Percentiles rank a stretch among this genome's conserved stretches.
Evolutionary conservation across 2,888 invertebrate species (phyloP).

Genomic region (Phyllotreta striolata): DNA sequence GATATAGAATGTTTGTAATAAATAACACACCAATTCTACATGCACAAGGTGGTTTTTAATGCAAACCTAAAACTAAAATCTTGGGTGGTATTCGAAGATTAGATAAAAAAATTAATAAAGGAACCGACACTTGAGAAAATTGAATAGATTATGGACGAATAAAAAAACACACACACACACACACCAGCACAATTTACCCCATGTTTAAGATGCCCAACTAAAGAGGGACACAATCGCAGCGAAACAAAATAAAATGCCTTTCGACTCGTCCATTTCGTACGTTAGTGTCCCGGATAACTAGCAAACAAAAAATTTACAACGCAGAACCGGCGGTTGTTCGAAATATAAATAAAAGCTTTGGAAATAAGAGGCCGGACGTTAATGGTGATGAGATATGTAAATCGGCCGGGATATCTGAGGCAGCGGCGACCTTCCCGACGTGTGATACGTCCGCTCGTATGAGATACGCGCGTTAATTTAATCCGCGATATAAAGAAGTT

Average conservation of each 20-base stretch:
- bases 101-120: conserved; percentile 16
- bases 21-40: conserved; percentile 16
- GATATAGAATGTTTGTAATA: conserved; percentile 30
- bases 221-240: neutral
- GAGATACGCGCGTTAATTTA: conserved; percentile 49
- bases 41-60: conserved; percentile 22
- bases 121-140: conserved; percentile 15
- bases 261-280: neutral
- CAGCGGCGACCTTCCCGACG: conserved; percentile 43
- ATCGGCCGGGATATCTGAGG: conserved; percentile 43
- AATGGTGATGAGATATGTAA: conserved; percentile 52
- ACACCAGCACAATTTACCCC: neutral
- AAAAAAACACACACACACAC: conserved; percentile 1
- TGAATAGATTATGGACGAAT: conserved; percentile 4
- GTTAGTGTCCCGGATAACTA: conserved; percentile 12
- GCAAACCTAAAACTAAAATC: conserved; percentile 17
- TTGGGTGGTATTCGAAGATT: conserved; percentile 19
- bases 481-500: conserved; percentile 48
- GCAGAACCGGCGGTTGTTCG: conserved; percentile 9
- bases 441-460: conserved; percentile 47
- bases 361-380: conserved; percentile 42
- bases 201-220: neutral
- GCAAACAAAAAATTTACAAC: conserved; percentile 25
- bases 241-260: neutral
- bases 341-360: conserved; percentile 40